Conservation (phyloP, 2,888 invertebrate genomes). For the Agonopterix arenella region DNA sequence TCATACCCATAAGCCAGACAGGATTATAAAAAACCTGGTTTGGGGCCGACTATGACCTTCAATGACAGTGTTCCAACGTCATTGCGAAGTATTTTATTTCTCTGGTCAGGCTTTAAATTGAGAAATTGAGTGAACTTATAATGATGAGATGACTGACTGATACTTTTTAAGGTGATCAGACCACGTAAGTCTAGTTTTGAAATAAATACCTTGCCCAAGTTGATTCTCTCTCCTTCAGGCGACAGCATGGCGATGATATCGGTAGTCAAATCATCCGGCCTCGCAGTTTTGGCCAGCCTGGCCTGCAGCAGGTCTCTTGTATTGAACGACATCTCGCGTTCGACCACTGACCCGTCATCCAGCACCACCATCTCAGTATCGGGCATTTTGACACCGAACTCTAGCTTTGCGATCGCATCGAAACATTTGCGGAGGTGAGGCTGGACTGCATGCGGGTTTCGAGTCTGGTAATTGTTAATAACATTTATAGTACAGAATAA, state of each 20-base stretch:
- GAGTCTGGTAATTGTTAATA: constrained; percentile 67
- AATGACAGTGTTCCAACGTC: too few species aligned
- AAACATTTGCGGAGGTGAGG: constrained; percentile 94
- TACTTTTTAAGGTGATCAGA: too few species aligned
- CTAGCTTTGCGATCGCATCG: constrained; percentile 86
- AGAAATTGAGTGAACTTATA: too few species aligned
- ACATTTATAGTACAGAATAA: too few species aligned
- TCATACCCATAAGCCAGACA: too few species aligned
- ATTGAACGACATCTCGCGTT: constrained; percentile 60
- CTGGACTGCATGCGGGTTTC: constrained; percentile 93
- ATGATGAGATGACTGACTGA: too few species aligned
- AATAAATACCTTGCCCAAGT: constrained; percentile 80
- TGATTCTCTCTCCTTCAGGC: constrained; percentile 90
- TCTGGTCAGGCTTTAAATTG: too few species aligned
- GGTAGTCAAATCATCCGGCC: constrained; percentile 79
- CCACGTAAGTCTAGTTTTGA: neutral
- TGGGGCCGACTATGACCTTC: too few species aligned
- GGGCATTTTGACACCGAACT: constrained; percentile 81
- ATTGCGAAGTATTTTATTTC: too few species aligned
- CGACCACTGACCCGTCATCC: constrained; percentile 66
- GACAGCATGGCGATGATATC: constrained; percentile 94
- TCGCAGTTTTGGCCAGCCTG: constrained; percentile 51
- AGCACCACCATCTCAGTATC: constrained; percentile 71
- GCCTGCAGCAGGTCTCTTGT: constrained; percentile 60
- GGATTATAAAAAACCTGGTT: too few species aligned